Evolutionary conservation across 2,113 vertebrate genomes (phyloP), one percentile per base, ranked within the genome.

Genomic region (Canis aureus): DNA sequence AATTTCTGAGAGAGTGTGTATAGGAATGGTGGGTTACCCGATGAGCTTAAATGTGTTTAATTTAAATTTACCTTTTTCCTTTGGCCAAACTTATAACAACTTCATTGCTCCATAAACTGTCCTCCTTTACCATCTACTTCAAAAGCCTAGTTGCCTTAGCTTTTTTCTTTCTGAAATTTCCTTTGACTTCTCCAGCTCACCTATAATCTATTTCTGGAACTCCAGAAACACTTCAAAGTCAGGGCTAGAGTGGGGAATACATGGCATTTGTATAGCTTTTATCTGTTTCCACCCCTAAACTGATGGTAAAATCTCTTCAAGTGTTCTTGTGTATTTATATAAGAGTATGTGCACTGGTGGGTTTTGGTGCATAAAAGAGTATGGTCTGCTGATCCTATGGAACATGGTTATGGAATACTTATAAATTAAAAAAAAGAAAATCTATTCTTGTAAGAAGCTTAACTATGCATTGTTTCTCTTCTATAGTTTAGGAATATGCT

Each of bases 71-170:
- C n/a, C 78, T 29, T 55, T 96, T 89, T 25, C 38, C 11, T 93
- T 93, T 92, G 67, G 19, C 13, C 79, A 76, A 91, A 88, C 35
- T 67, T 12, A 89, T 4, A 91, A 12, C 23, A 80, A 90, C 11
- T 67, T 71, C 51, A 73, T 76, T 89, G 95, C 53, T 90, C 49
- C 84, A 20, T 71, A 11, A 29, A 35, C 22, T 51, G 6, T 59
- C 43, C 53, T 92, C 43, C 59, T 76, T 76, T 55, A 11, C 20
- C 62, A 29, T 66, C 69, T 86, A 19, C 20, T 25, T 81, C 22
- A 91, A 97, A 95, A 85, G 8, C 89, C 35, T n/a, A 91, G 74
- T 71, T 71, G 10, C 38, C 49, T 94, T 95, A 95, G 19, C 23
- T 5, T 19, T 82, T 84, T 94, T 8, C 73, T 93, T 15, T 96